A percentile compares a stretch with the other conserved stretches of the same genome.
phyloP scores from a whole-genome alignment of 2,797 vertebrate species.

The Bradypodion pumilum region DNA sequence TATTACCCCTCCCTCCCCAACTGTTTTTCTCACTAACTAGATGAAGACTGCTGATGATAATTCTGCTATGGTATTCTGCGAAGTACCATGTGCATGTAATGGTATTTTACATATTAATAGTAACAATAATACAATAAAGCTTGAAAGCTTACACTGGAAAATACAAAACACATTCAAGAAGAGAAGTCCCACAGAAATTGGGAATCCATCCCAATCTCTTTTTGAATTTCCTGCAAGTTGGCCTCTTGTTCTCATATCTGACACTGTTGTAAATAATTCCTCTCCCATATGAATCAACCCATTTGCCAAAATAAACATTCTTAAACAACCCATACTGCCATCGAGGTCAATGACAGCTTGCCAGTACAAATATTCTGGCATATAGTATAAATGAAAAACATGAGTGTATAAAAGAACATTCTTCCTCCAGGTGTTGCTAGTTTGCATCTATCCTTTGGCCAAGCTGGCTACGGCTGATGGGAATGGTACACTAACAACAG shows the following conservation, averaged over 20 bases:
- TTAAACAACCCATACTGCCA: slow-evolving; percentile 19
- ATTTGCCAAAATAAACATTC: slow-evolving; percentile 33
- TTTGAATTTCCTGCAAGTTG: not conserved
- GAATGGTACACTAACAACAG: not conserved
- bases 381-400: slow-evolving; percentile 1
- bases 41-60: not conserved
- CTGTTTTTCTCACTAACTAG: not conserved
- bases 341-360: slow-evolving; percentile 13
- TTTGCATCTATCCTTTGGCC: too few species aligned
- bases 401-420: not conserved
- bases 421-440: too few species aligned
- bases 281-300: slow-evolving; percentile 12
- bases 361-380: slow-evolving; percentile 1
- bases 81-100: not conserved
- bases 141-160: slow-evolving; percentile 32
- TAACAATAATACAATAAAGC: slow-evolving; percentile 26
- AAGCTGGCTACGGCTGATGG: not conserved
- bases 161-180: slow-evolving; percentile 22
- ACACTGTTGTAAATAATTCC: slow-evolving; percentile 4
- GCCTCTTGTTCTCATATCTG: not conserved
- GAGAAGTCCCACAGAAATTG: not conserved
- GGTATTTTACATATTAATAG: not conserved
- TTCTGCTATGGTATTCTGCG: not conserved
- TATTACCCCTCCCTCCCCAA: not conserved
- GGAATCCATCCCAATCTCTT: not conserved